These are phyloP conservation scores for Cyprinus carpio DNA, from an alignment of 2,113 vertebrate species.

Conservation along the genomic window DNA sequence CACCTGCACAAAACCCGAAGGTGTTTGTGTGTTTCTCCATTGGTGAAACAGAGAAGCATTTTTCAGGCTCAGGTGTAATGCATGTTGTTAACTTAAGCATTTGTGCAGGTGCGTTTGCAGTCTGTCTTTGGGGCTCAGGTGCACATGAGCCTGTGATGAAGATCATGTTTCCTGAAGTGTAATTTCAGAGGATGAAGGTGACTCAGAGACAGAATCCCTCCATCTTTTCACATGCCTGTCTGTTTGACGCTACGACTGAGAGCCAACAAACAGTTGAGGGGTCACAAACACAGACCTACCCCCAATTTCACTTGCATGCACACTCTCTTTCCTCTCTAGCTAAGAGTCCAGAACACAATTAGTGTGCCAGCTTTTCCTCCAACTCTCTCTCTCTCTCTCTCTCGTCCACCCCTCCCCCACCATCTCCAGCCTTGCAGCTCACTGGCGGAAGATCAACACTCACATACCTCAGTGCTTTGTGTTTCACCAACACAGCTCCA, in stretches of 20 bases:
- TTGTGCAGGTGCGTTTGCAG: neutral
- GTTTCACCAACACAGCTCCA: constrained; percentile 35
- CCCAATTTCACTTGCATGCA: constrained; percentile 9
- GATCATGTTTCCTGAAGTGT: constrained; percentile 36
- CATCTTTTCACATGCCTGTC: neutral
- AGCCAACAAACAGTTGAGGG: neutral
- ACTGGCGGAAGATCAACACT: constrained; percentile 53
- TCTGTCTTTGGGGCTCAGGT: constrained; percentile 23
- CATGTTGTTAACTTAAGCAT: neutral
- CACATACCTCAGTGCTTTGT: constrained; percentile 55
- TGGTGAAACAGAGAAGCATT: neutral
- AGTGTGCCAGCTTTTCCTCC: constrained; percentile 33
- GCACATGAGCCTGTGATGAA: neutral
- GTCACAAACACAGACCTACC: constrained; percentile 6
- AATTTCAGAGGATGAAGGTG: constrained; percentile 36
- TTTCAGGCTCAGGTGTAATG: constrained; percentile 6
- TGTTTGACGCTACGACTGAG: constrained; percentile 19
- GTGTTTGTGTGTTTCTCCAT: neutral
- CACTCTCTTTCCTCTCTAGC: neutral
- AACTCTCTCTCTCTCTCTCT: constrained; percentile 27
- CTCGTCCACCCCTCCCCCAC: constrained; percentile 44
- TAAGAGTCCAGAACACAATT: constrained; percentile 37
- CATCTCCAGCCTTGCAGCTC: constrained; percentile 46
- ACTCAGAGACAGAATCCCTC: constrained; percentile 22
- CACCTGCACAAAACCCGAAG: neutral